Base-by-base conservation (phyloP, 2,797 vertebrate genomes). In the Helarctos malayanus region DNA sequence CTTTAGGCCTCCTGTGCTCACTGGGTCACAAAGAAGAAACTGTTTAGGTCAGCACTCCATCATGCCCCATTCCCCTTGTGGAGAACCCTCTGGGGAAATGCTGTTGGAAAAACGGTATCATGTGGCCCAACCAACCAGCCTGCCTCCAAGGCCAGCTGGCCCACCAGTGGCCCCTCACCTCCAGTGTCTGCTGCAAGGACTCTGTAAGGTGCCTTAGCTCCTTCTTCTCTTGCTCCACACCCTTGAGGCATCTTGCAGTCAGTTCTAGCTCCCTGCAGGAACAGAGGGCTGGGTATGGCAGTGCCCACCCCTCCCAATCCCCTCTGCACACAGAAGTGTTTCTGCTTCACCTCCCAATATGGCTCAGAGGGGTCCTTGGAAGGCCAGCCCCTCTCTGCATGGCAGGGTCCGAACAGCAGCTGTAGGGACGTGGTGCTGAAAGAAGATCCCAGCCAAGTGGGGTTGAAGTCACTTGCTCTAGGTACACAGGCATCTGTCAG, bases 141-240 rank as follows among this genome's bases (percentile, higher is more conserved):
- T 4, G 11, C 35, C 25, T 47, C n/a, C 75, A 29, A 29, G 5
- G 78, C 10, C 38, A 52, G 13, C 45, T 41, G 68, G 38, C 23
- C 71, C 12, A 0, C 27, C 56, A 81, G 63, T 0, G 1, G 49
- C 56, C 73, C 65, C 98, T 87, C 97, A 99, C 99, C 99, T 99
- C 99, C 32, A 99, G 99, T 3, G 99, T 99, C 94, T 98, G 99
- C 98, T 99, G 99, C 87, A 99, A 98, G 87, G 99, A 98, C 65
- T 99, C 97, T 0, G 99, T 99, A 81, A 99, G 98, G 92, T 98
- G 98, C 97, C 99, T 98, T 83, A 99, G 98, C 96, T 99, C 99
- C 88, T 99, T 99, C 92, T 99, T 99, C 97, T 99, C 99, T 87
- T 98, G 99, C 97, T 99, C 99, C 16, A 99, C 99, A 7, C 99